A percentile compares a stretch with the other conserved stretches of the same genome.
These are phyloP conservation scores for Haliaeetus leucogaster DNA, from an alignment of 2,113 vertebrate genomes.

Conservation along the genomic window DNA sequence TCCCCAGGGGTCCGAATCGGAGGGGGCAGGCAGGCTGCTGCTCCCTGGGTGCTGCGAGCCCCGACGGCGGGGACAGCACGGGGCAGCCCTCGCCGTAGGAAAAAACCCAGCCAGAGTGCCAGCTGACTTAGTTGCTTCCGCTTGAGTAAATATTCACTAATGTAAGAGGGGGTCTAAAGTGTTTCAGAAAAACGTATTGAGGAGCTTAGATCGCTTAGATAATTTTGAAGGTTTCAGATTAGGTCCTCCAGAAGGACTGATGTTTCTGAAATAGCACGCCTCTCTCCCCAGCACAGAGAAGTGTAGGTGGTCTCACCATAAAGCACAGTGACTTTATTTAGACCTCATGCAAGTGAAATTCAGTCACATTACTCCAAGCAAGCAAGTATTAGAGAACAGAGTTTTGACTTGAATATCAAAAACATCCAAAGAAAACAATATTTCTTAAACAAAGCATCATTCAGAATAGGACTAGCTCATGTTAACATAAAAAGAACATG, in stretches of 20 bases:
- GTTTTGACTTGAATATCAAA: background rate
- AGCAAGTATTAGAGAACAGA: background rate
- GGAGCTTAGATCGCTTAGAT: background rate
- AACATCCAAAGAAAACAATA: background rate
- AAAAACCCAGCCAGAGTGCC: accelerated
- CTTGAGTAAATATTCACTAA: accelerated
- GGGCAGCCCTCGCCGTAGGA: accelerated
- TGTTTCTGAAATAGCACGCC: background rate
- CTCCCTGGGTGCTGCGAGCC: accelerated
- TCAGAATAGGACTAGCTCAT: background rate
- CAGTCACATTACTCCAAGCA: background rate
- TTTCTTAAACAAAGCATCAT: background rate
- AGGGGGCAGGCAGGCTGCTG: background rate
- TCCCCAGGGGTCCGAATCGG: accelerated
- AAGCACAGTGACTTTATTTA: background rate
- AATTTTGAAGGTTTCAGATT: background rate
- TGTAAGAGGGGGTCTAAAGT: background rate
- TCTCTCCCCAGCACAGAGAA: background rate
- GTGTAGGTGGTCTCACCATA: background rate
- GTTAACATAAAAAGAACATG: background rate
- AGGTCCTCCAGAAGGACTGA: background rate
- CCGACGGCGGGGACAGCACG: accelerated
- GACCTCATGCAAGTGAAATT: background rate
- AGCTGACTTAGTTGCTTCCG: background rate
- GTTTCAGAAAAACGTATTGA: too few species aligned